These are phyloP conservation scores for Trachelus troglodyta DNA, from an alignment of 2,888 invertebrate species.

Conservation along the genomic window DNA sequence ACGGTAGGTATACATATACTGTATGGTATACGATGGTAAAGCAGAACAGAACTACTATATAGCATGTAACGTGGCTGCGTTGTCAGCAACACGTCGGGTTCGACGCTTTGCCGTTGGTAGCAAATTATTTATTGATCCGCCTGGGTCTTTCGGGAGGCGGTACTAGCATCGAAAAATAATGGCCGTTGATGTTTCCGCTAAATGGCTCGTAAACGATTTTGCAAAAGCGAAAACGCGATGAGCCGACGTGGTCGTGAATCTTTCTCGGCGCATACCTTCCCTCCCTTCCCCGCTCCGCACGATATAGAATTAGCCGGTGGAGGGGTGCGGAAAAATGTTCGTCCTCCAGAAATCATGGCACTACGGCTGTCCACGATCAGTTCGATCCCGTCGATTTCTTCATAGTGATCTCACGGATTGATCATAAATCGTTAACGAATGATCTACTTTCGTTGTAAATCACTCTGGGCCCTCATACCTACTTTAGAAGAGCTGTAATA, in stretches of 20 bases:
- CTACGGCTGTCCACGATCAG: not conserved
- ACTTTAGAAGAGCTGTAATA: not conserved
- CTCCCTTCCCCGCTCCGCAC: not conserved
- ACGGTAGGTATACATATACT: not conserved
- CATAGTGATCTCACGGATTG: not conserved
- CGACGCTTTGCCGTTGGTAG: conserved; percentile 25
- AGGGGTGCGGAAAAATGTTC: not conserved
- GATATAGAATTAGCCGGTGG: not conserved
- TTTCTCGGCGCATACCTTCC: not conserved
- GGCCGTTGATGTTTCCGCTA: conserved; percentile 20
- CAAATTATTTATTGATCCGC: conserved; percentile 45
- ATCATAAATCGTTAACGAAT: not conserved
- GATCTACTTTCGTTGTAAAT: not conserved
- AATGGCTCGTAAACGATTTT: conserved; percentile 21
- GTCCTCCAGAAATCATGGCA: not conserved
- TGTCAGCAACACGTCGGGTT: conserved; percentile 33
- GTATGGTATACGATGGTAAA: not conserved
- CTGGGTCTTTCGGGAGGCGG: conserved; percentile 10
- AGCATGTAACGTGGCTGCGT: conserved; percentile 20
- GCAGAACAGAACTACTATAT: not conserved
- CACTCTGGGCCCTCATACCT: not conserved
- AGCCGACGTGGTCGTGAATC: not conserved
- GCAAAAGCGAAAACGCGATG: conserved; percentile 3
- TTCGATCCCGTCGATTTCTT: not conserved
- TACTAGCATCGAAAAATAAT: conserved; percentile 26